A percentile compares a stretch with the other conserved stretches of the same genome.
phyloP scores from a whole-genome alignment of 2,888 invertebrate genomes.

The Epinotia nisella region DNA sequence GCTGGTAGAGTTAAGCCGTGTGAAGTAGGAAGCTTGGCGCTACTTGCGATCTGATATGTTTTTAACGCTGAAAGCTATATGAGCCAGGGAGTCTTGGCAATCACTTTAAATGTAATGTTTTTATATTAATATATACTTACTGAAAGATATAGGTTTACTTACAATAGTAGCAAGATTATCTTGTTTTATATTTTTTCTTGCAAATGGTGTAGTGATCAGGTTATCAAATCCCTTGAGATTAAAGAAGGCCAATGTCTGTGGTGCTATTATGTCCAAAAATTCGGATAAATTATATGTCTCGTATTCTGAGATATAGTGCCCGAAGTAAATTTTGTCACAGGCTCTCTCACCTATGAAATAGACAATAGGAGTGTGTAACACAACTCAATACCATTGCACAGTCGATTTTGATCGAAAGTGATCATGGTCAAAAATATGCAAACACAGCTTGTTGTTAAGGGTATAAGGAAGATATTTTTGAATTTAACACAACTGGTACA shows the following conservation, averaged over 20 bases:
- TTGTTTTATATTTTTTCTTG: constrained; percentile 50
- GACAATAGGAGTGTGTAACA: not conserved
- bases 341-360: constrained; percentile 54
- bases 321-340: constrained; percentile 65
- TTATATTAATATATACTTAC: not conserved
- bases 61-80: too few relatives aligned
- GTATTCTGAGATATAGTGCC: constrained; percentile 65
- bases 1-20: too few relatives aligned
- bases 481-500: too few relatives aligned
- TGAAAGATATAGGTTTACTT: constrained; percentile 47
- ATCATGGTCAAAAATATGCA: too few relatives aligned
- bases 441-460: too few relatives aligned
- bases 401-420: too few relatives aligned
- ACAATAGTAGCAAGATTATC: constrained; percentile 71
- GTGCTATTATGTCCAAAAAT: constrained; percentile 63
- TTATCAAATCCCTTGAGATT: constrained; percentile 69
- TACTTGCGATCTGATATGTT: too few relatives aligned
- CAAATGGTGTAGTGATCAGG: constrained; percentile 70
- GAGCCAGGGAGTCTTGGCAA: too few relatives aligned
- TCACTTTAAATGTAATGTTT: too few relatives aligned
- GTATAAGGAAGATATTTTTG: too few relatives aligned
- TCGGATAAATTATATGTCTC: constrained; percentile 65
- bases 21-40: too few relatives aligned
- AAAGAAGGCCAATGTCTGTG: constrained; percentile 67
- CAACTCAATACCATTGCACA: not conserved